Conservation (phyloP, 2,113 vertebrate species). For the Cebidichthys violaceus region DNA sequence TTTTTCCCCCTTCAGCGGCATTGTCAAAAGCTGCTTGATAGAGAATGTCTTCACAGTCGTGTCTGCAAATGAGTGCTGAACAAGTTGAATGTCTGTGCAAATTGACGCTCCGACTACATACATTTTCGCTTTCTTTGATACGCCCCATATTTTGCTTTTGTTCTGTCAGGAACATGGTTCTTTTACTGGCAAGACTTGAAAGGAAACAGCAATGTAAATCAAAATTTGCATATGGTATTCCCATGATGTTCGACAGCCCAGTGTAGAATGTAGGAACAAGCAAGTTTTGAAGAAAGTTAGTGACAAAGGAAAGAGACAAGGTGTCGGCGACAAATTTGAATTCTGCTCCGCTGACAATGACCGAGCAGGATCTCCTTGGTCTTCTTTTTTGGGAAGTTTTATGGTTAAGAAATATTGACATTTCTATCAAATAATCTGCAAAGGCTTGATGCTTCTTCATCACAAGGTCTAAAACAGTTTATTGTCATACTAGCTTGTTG, state of each 20-base stretch:
- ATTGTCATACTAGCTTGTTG: too few relatives aligned
- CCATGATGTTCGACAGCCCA: constrained; percentile 47
- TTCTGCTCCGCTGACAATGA: neutral
- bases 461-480: neutral
- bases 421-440: neutral
- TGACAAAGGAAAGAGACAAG: constrained; percentile 23
- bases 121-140: constrained; percentile 71
- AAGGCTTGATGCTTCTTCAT: neutral
- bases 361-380: neutral
- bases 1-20: constrained; percentile 16
- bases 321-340: constrained; percentile 4
- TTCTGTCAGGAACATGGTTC: constrained; percentile 73
- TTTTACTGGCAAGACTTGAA: constrained; percentile 70
- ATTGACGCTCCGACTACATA: constrained; percentile 63
- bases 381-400: neutral
- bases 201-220: constrained; percentile 64
- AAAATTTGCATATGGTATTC: constrained; percentile 68
- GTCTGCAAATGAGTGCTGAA: constrained; percentile 69
- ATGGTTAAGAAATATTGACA: neutral
- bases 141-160: constrained; percentile 65
- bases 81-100: constrained; percentile 58
- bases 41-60: constrained; percentile 43
- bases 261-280: neutral
- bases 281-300: constrained; percentile 57
- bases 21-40: constrained; percentile 50